These are phyloP conservation scores for Liopterus haemorrhoidalis DNA, from an alignment of 2,888 invertebrate genomes.

Conservation along the genomic window DNA sequence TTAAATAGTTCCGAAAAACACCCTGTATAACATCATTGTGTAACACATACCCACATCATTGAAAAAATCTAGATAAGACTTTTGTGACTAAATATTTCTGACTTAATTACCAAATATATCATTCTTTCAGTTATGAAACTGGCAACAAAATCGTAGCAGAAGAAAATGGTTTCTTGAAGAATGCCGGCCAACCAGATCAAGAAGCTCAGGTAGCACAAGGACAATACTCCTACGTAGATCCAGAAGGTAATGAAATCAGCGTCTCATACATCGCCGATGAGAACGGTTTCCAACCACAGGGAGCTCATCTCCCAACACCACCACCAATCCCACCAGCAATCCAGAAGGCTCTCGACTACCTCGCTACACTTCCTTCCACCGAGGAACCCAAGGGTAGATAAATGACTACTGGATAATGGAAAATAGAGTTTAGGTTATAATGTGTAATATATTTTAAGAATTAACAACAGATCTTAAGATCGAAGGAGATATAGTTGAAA, in stretches of 20 bases:
- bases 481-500: too few species aligned
- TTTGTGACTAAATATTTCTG: constrained; percentile 14
- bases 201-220: constrained; percentile 53
- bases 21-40: too few species aligned
- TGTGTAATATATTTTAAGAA: too few species aligned
- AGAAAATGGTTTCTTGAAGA: constrained; percentile 55
- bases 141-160: constrained; percentile 55
- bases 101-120: constrained; percentile 1
- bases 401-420: too few species aligned
- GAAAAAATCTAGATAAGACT: constrained; percentile 12
- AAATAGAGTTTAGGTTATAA: too few species aligned
- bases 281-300: constrained; percentile 62
- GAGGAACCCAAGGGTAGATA: constrained; percentile 16
- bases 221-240: constrained; percentile 55
- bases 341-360: constrained; percentile 58
- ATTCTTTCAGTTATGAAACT: constrained; percentile 49
- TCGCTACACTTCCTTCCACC: constrained; percentile 54
- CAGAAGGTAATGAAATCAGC: constrained; percentile 49
- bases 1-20: too few species aligned
- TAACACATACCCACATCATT: constrained; percentile 7
- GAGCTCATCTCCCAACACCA: constrained; percentile 57
- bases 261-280: constrained; percentile 63
- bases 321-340: constrained; percentile 67
- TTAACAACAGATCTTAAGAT: too few species aligned
- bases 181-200: constrained; percentile 49